phyloP scores from a whole-genome alignment of 2,113 vertebrate genomes.

The Atherinomorus stipes region DNA sequence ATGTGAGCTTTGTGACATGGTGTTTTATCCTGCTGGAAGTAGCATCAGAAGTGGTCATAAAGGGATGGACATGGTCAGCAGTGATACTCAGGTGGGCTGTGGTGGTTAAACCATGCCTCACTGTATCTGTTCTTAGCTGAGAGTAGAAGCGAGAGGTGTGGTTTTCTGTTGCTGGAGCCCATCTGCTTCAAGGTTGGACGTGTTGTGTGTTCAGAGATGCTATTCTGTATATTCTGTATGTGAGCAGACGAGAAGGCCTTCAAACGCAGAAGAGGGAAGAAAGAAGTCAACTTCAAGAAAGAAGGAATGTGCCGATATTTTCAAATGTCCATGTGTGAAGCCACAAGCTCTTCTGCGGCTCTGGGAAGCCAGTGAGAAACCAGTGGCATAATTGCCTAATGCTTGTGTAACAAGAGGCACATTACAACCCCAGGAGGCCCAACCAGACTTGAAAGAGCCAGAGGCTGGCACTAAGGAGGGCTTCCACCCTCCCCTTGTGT shows the following conservation, averaged over 20 bases:
- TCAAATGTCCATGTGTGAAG: conserved; percentile 79
- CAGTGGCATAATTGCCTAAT: conserved; percentile 81
- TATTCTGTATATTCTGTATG: neutral
- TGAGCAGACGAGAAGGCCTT: conserved; percentile 44
- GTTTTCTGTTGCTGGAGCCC: no score
- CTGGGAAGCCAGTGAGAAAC: conserved; percentile 71
- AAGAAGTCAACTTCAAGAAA: conserved; percentile 51
- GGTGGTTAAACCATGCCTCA: no score
- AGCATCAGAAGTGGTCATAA: no score
- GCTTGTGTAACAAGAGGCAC: conserved; percentile 80
- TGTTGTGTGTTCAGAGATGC: no score
- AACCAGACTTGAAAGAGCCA: conserved; percentile 69
- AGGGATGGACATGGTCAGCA: no score
- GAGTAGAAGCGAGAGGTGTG: no score
- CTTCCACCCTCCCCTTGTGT: conserved; percentile 45
- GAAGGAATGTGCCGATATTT: conserved; percentile 73
- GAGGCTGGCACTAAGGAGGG: conserved; percentile 55
- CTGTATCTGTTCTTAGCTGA: no score
- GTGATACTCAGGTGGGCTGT: no score
- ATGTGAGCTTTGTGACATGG: no score
- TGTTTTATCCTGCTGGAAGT: no score
- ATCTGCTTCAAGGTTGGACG: no score
- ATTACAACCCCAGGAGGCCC: conserved; percentile 78
- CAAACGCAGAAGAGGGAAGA: conserved; percentile 21
- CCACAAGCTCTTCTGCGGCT: conserved; percentile 76